Evolutionary conservation across 2,113 vertebrate genomes (phyloP), one percentile per base, ranked within the genome.

Genomic region (Melanerpes aurifrons): DNA sequence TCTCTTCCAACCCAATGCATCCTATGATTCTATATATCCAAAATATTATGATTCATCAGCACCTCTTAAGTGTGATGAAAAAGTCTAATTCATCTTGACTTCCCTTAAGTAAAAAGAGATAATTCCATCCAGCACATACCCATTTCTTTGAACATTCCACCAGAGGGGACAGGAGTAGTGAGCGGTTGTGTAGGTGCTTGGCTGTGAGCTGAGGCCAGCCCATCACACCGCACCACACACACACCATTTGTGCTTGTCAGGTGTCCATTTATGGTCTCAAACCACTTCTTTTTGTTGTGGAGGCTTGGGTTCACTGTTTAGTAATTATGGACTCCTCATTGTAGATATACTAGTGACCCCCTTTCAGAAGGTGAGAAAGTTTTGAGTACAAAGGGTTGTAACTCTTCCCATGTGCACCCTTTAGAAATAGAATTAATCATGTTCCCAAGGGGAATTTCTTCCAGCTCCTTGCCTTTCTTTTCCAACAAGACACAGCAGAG

Each of bases 131-230:
- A 56, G 19, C 35, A 28, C 5, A 12, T 59, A 24, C 19, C 31
- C 47, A 15, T 43, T 69, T 1, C 31, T 50, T 1, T 32, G 64
- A 70, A 77, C 4, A 70, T 69, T 26, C 12, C 1, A 1, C 8
- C 0, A 0, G 47, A 61, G 16, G 7, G 17, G 13, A 11, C 0
- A 1, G 11, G 9, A 6, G 7, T 15, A 58, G 31, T 2, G 5
- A 58, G 16, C 2, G 2, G 11, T 26, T 12, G 21, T 31, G 17
- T 2, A 0, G 18, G 7, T 28, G 11, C 14, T 62, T 59, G 25
- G 10, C 26, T 75, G 26, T 67, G 69, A 74, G 16, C 57, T 5
- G 28, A 58, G 14, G 16, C 21, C 57, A 75, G 15, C 26, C 16
- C 31, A 63, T 20, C 50, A 43, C 18, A 31, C 1, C 54, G 15